A percentile compares a stretch with the other conserved stretches of the same genome.
phyloP scores from a whole-genome alignment of 2,888 invertebrate species.

The Thalpophila matura region DNA sequence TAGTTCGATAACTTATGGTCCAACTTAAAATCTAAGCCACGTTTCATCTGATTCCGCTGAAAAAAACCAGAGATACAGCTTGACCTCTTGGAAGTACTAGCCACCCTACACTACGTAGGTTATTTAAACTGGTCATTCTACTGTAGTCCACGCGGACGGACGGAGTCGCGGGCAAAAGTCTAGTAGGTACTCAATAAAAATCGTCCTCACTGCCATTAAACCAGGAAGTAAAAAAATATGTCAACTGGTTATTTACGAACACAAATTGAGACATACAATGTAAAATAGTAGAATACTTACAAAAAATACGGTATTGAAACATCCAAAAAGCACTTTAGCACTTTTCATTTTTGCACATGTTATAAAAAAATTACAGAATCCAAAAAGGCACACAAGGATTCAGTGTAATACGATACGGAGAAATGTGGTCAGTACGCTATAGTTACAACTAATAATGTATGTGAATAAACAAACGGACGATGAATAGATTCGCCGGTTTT shows the following conservation, averaged over 20 bases:
- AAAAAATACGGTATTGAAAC: slow-evolving; percentile 92
- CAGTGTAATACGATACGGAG: slow-evolving; percentile 52
- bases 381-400: slow-evolving; percentile 31
- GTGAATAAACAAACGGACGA: slow-evolving; percentile 82
- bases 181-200: neutral
- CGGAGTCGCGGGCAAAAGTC: no score
- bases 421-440: slow-evolving; percentile 65
- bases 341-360: slow-evolving; percentile 84
- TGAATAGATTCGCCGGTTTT: slow-evolving; percentile 89
- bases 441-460: slow-evolving; percentile 70
- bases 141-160: no score
- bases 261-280: neutral
- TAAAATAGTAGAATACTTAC: slow-evolving; percentile 82
- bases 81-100: no score
- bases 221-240: slow-evolving; percentile 8
- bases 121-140: no score
- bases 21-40: no score
- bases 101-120: no score
- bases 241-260: neutral
- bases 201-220: neutral
- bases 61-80: no score
- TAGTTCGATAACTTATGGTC: no score
- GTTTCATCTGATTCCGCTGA: no score
- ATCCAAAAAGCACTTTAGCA: slow-evolving; percentile 92
- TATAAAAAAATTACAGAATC: slow-evolving; percentile 26